Base-by-base conservation (phyloP, 2,797 vertebrate genomes). In the Buceros bicornis region DNA sequence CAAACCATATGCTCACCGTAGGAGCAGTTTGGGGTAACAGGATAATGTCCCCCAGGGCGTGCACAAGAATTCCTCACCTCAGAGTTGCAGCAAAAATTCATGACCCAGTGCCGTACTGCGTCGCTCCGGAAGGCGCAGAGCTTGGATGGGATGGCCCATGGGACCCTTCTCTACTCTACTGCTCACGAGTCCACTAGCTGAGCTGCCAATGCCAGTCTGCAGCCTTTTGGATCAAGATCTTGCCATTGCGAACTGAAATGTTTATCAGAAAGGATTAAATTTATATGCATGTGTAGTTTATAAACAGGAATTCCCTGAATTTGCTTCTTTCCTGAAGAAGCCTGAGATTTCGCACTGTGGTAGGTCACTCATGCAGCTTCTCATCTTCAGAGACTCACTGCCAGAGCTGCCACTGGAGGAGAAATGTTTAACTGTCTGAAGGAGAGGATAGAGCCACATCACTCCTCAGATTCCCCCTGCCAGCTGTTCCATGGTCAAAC, bases 11-110 rank as follows among this genome's bases (percentile, higher is more conserved):
- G 54, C 56, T 84, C 77, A 67, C 3, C 31, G 60, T 7, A 16
- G 77, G 78, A 93, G 77, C 95, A 93, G 95, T 92, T 97, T 80
- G 72, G 96, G 88, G 90, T 82, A 78, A 66, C 78, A 47, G 54
- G 87, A 76, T 79, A 84, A 90, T 69, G 74, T 95, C 96, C 95
- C 95, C 35, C 7, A 74, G 93, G 93, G n/a, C 18, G 28, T 1
- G 8, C 25, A 45, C 40, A 81, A 92, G 80, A 67, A 85, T 81
- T 73, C 79, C 54, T 53, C 21, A 15, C 81, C 25, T 42, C 73
- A 74, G 80, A 82, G 16, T 37, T 58, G 73, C 79, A 69, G 78
- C 66, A 64, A 65, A 47, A 64, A 81, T 81, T 16, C 31, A 86
- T 79, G 35, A 62, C 58, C 20, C 29, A 65, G 77, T 64, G 80